Conservation (phyloP, 2,113 vertebrate genomes). For the Datnioides undecimradiatus region DNA sequence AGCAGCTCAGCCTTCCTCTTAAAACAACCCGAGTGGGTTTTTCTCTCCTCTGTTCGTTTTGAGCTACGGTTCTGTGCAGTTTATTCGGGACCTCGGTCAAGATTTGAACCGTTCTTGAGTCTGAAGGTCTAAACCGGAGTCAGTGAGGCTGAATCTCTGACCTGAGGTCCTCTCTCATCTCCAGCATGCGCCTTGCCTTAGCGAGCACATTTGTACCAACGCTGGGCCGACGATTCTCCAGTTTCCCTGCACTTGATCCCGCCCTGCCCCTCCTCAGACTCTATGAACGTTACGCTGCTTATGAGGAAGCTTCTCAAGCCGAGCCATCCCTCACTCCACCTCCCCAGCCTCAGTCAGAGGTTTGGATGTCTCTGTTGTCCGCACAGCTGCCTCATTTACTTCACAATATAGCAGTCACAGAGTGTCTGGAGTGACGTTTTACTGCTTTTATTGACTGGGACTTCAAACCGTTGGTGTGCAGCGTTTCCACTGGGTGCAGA, state of each 20-base stretch:
- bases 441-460: slow-evolving; percentile 75
- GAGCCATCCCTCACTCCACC: slow-evolving; percentile 38
- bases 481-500: slow-evolving; percentile 55
- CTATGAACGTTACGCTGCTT: slow-evolving; percentile 42
- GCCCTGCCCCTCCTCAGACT: not conserved
- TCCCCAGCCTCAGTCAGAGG: slow-evolving; percentile 17
- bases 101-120: slow-evolving; percentile 12
- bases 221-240: slow-evolving; percentile 40
- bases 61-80: slow-evolving; percentile 24
- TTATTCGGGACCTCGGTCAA: slow-evolving; percentile 5
- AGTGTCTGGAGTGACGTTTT: slow-evolving; percentile 68
- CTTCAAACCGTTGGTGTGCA: slow-evolving; percentile 48
- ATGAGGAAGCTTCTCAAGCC: slow-evolving; percentile 53
- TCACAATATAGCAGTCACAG: slow-evolving; percentile 64
- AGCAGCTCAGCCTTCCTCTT: slow-evolving; percentile 52
- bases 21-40: slow-evolving; percentile 28
- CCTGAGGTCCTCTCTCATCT: slow-evolving; percentile 5
- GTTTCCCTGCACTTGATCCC: not conserved
- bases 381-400: slow-evolving; percentile 67
- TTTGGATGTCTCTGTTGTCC: slow-evolving; percentile 51
- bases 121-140: slow-evolving; percentile 30
- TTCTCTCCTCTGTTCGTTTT: slow-evolving; percentile 30
- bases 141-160: slow-evolving; percentile 21
- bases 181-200: slow-evolving; percentile 62
- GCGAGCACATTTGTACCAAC: slow-evolving; percentile 39